Evolutionary conservation across 2,888 invertebrate species (phyloP).

Genomic region (Drosophila stalkeri): DNA sequence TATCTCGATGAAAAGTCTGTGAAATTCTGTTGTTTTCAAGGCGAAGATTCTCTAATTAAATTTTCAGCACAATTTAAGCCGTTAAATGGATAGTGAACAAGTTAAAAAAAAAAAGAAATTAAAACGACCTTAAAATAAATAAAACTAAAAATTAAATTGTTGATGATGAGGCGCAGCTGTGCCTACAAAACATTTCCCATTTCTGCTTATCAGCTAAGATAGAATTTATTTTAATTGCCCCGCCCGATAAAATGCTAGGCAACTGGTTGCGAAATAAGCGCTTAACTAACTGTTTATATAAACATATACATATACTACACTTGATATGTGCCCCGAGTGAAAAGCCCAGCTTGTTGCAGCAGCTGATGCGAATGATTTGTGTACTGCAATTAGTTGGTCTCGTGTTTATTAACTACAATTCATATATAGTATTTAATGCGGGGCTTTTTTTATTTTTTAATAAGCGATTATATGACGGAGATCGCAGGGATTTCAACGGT

Average conservation of each 20-base stretch:
- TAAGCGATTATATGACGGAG: conserved; percentile 7
- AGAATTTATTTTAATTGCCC: background rate
- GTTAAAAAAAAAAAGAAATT: background rate
- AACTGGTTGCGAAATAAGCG: background rate
- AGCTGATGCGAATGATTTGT: conserved; percentile 6
- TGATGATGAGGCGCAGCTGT: background rate
- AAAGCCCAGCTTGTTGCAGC: background rate
- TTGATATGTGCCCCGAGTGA: background rate
- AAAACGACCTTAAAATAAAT: background rate
- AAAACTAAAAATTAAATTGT: background rate
- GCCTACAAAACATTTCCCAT: background rate
- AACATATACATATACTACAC: background rate
- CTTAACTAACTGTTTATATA: background rate
- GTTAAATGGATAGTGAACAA: too few species aligned
- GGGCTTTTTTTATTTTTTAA: conserved; percentile 1
- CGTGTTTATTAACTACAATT: conserved; percentile 37
- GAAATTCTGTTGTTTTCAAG: background rate
- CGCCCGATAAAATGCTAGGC: background rate
- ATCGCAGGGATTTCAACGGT: background rate
- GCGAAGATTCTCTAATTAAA: too few species aligned
- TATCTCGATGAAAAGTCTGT: background rate
- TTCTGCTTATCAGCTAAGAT: conserved; percentile 4
- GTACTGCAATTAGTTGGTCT: conserved; percentile 3
- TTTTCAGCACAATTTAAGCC: too few species aligned
- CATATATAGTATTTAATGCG: conserved; percentile 27